phyloP scores from a whole-genome alignment of 2,888 invertebrate genomes.

The Creontiades dilutus region DNA sequence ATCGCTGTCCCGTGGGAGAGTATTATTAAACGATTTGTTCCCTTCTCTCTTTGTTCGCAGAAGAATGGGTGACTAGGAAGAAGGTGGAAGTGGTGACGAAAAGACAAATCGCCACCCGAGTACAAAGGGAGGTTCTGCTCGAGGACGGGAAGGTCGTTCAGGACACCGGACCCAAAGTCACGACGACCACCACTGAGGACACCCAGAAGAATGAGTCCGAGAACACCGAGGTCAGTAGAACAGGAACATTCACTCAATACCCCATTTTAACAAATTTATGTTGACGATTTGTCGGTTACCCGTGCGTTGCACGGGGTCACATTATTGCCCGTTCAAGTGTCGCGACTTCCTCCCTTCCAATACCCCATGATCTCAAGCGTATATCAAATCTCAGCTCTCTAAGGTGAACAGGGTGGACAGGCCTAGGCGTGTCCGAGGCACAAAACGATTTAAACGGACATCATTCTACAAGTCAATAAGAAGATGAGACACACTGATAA shows the following conservation, averaged over 20 bases:
- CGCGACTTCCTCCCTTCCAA: too few relatives aligned
- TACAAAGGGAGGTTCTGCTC: slow-evolving; percentile 91
- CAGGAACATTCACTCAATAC: background rate
- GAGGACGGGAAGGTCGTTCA: slow-evolving; percentile 94
- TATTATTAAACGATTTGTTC: slow-evolving; percentile 58
- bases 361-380: too few relatives aligned
- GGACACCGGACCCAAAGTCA: slow-evolving; percentile 93
- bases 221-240: slow-evolving; percentile 85
- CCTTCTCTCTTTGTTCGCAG: slow-evolving; percentile 80
- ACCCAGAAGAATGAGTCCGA: slow-evolving; percentile 93
- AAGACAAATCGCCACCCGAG: slow-evolving; percentile 93
- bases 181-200: slow-evolving; percentile 94
- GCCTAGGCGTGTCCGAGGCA: too few relatives aligned
- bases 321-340: too few relatives aligned
- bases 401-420: too few relatives aligned
- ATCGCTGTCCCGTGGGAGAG: slow-evolving; percentile 54
- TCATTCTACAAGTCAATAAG: too few relatives aligned
- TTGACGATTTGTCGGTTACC: too few relatives aligned
- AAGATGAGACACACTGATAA: too few relatives aligned
- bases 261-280: background rate
- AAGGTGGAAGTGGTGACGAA: slow-evolving; percentile 94
- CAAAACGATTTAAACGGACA: too few relatives aligned
- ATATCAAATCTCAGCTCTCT: too few relatives aligned
- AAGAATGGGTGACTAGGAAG: slow-evolving; percentile 95
- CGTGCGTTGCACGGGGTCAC: too few relatives aligned